Evolutionary conservation across 2,888 invertebrate species (phyloP).

Genomic region (Yponomeuta plumbellus): DNA sequence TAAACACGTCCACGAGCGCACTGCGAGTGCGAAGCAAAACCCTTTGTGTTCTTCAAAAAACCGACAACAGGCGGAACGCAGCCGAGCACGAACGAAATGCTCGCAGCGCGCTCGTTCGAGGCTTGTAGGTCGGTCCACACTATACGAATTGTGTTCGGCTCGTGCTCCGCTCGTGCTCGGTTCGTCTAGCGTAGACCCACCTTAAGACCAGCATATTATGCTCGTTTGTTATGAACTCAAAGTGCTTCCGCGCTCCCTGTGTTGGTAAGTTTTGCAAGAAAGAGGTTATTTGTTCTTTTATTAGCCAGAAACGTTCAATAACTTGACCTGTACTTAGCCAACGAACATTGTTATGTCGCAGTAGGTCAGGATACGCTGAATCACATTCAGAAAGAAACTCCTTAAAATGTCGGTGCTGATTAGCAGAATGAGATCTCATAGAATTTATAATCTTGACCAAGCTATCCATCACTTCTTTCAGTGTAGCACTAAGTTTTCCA

Average conservation of each 20-base stretch:
- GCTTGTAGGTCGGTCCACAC: too few species aligned
- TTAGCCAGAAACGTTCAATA: conserved; percentile 24
- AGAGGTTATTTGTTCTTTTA: conserved; percentile 28
- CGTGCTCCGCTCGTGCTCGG: too few species aligned
- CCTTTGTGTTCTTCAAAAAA: too few species aligned
- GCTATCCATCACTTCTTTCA: conserved; percentile 21
- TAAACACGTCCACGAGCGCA: too few species aligned
- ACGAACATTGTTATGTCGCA: conserved; percentile 26
- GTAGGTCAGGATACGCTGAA: conserved; percentile 33
- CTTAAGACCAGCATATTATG: conserved; percentile 26
- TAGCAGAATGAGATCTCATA: conserved; percentile 22
- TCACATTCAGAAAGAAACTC: conserved; percentile 26
- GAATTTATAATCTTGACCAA: conserved; percentile 17
- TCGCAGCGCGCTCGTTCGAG: too few species aligned
- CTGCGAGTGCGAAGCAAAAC: too few species aligned
- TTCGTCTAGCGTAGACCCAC: too few species aligned
- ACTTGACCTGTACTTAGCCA: conserved; percentile 25
- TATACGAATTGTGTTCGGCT: too few species aligned
- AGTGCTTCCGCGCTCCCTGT: conserved; percentile 29
- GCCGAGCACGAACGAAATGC: too few species aligned
- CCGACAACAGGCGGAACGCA: too few species aligned
- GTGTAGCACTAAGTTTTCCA: conserved; percentile 19
- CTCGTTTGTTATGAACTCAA: conserved; percentile 24
- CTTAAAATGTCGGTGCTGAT: conserved; percentile 27
- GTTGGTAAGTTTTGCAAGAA: conserved; percentile 28